Conservation (phyloP, 2,797 vertebrate species). For the Spondyliosoma cantharus region DNA sequence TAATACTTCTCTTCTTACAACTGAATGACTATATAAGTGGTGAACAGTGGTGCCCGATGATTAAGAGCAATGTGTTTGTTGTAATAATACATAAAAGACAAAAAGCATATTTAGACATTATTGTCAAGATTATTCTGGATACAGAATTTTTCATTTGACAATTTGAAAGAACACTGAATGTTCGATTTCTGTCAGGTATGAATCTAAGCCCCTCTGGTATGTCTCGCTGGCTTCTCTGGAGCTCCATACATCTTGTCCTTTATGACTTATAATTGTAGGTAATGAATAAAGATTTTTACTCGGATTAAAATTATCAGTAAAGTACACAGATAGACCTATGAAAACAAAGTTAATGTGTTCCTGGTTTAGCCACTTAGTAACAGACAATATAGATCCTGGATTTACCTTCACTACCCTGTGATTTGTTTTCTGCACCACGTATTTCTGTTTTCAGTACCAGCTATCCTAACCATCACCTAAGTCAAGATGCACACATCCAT, state of each 20-base stretch:
- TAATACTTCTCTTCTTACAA: slow-evolving; percentile 12
- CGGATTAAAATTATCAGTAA: not conserved
- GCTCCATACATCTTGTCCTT: not conserved
- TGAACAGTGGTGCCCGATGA: not conserved
- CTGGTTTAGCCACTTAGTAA: not conserved
- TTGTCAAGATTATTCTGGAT: slow-evolving; percentile 6
- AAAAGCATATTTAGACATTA: not conserved
- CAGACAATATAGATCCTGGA: not conserved
- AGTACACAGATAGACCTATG: not conserved
- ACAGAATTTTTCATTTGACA: slow-evolving; percentile 4
- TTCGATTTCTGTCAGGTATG: not conserved
- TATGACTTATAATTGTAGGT: not conserved
- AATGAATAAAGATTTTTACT: not conserved
- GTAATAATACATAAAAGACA: slow-evolving; percentile 7
- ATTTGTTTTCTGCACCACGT: not conserved
- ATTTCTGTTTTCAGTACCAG: not conserved
- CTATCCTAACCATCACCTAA: not conserved
- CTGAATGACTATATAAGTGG: too few relatives aligned
- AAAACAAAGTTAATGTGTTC: not conserved
- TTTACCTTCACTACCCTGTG: not conserved
- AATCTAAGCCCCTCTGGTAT: not conserved
- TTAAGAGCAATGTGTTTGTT: slow-evolving; percentile 1
- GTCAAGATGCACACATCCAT: slow-evolving; percentile 8
- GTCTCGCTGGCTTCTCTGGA: not conserved
- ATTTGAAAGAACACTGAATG: not conserved